Percentiles rank a stretch among this genome's conserved stretches.
Evolutionary conservation across 2,888 invertebrate genomes (phyloP).

Genomic region (Drosophila siamana): DNA sequence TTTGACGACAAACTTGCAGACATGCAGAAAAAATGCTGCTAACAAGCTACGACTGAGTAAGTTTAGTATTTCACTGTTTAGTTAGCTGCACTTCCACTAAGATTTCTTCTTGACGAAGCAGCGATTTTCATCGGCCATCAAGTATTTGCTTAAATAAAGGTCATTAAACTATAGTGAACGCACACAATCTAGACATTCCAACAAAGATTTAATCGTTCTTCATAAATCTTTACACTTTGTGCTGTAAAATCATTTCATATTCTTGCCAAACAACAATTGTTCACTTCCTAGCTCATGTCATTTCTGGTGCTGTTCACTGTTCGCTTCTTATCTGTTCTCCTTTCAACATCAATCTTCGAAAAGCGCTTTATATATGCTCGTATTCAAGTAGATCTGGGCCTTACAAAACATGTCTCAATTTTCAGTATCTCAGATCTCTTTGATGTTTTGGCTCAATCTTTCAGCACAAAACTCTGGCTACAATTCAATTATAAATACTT

Average conservation of each 20-base stretch:
- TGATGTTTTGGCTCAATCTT: constrained; percentile 57
- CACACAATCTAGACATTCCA: not conserved
- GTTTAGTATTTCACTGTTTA: not conserved
- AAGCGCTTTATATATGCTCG: constrained; percentile 34
- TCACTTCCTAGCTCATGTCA: constrained; percentile 50
- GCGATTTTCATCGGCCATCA: not conserved
- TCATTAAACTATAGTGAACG: not conserved
- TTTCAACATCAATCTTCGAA: constrained; percentile 68
- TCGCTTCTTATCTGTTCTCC: constrained; percentile 43
- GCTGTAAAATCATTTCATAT: constrained; percentile 17
- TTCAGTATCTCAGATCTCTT: constrained; percentile 59
- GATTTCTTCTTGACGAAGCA: not conserved
- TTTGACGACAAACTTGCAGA: constrained; percentile 39
- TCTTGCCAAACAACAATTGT: constrained; percentile 24
- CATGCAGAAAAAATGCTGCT: constrained; percentile 10
- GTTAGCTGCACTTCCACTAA: not conserved
- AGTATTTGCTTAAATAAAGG: not conserved
- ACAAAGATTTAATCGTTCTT: constrained; percentile 7
- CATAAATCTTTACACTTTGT: constrained; percentile 17
- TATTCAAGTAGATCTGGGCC: constrained; percentile 20
- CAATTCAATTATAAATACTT: constrained; percentile 75
- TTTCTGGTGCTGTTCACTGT: not conserved
- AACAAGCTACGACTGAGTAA: constrained; percentile 17
- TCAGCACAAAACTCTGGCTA: constrained; percentile 61
- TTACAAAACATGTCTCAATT: constrained; percentile 53